Conservation (phyloP, 2,797 vertebrate genomes). For the Gorsachius magnificus region DNA sequence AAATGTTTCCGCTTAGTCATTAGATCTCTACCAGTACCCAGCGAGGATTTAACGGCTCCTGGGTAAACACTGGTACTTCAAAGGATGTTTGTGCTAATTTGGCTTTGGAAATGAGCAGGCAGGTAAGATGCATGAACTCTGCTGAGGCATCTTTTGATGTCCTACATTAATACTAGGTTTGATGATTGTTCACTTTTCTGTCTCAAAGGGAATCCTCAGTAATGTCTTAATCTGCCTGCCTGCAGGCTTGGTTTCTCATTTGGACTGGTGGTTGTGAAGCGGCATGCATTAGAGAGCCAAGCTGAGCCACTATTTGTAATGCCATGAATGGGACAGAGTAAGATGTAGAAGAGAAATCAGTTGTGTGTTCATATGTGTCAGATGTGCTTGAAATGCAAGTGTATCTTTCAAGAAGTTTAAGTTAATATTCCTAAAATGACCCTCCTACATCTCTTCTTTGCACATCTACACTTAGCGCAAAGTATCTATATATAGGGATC, state of each 20-base stretch:
- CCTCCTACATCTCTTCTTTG: not conserved
- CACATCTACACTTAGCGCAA: not conserved
- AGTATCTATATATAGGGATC: not conserved
- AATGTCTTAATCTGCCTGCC: not conserved
- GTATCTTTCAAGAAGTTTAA: not conserved
- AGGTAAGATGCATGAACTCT: not conserved
- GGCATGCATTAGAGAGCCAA: not conserved
- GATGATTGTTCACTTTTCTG: not conserved
- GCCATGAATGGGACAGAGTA: not conserved
- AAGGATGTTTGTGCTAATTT: slow-evolving; percentile 28
- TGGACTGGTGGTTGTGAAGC: not conserved
- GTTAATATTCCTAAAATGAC: not conserved
- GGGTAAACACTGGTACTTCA: slow-evolving; percentile 13
- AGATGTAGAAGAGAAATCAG: not conserved
- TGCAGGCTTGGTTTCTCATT: not conserved
- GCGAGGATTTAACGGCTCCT: not conserved
- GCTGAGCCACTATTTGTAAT: not conserved
- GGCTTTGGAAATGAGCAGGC: slow-evolving; percentile 16
- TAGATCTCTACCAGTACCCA: not conserved
- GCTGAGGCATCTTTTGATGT: slow-evolving; percentile 29
- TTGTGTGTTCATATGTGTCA: not conserved
- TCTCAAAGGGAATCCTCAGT: not conserved
- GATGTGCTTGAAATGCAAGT: not conserved
- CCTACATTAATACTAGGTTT: not conserved
- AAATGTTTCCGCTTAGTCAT: not conserved